A percentile compares a stretch with the other conserved stretches of the same genome.
phyloP scores from a whole-genome alignment of 2,888 invertebrate genomes.

The Thecocarcelia acutangulata region DNA sequence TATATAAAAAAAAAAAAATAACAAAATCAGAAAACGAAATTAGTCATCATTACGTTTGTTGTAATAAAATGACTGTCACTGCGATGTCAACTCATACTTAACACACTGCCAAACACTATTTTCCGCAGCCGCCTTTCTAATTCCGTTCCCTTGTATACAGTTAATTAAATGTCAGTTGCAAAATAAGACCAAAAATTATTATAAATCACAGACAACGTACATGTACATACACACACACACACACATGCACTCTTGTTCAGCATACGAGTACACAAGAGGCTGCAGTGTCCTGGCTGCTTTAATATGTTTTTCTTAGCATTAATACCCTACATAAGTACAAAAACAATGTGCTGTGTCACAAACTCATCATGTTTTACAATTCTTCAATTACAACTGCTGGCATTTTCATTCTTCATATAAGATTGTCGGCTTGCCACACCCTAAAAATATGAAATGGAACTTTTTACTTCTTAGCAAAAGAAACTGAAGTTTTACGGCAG shows the following conservation, averaged over 20 bases:
- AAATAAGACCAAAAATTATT: constrained; percentile 64
- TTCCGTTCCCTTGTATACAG: constrained; percentile 44
- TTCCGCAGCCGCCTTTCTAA: not conserved
- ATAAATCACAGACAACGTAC: constrained; percentile 71
- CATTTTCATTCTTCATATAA: constrained; percentile 21
- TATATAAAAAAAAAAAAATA: constrained; percentile 16
- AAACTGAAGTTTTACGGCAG: constrained; percentile 13
- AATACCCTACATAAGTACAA: not conserved
- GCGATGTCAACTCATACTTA: constrained; percentile 66
- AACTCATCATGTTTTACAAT: constrained; percentile 66
- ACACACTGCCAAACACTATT: constrained; percentile 32
- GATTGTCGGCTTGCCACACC: constrained; percentile 58
- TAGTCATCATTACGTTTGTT: constrained; percentile 64
- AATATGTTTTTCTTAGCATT: constrained; percentile 26
- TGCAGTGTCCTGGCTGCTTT: constrained; percentile 30
- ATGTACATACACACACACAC: not conserved
- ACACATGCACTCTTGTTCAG: constrained; percentile 1
- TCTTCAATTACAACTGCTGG: constrained; percentile 40
- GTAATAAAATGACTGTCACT: constrained; percentile 71
- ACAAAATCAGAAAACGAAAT: constrained; percentile 33
- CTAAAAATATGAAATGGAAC: constrained; percentile 42
- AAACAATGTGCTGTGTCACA: constrained; percentile 70
- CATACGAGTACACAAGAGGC: constrained; percentile 18
- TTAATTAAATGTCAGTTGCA: constrained; percentile 74
- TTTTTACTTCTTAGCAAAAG: constrained; percentile 33